Percentiles rank a stretch among this genome's conserved stretches.
phyloP scores from a whole-genome alignment of 2,888 invertebrate species.

The Strigamia transsilvanica region DNA sequence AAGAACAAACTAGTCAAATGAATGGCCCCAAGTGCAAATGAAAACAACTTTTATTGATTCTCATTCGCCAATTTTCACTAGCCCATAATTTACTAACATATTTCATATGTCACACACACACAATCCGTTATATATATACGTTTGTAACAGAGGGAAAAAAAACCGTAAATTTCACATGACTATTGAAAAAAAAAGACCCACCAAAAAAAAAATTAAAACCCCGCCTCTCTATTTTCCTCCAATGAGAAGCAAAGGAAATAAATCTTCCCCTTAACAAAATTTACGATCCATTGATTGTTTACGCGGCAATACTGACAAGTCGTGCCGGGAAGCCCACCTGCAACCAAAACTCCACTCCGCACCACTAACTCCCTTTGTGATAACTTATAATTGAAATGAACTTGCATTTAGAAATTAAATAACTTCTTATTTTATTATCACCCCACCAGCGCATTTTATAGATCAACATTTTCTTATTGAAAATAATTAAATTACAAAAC shows the following conservation, averaged over 20 bases:
- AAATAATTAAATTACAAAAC: neutral
- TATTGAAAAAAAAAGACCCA: conserved; percentile 28
- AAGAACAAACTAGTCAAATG: conserved; percentile 30
- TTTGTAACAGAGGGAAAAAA: conserved; percentile 20
- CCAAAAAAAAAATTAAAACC: conserved; percentile 15
- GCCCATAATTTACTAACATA: conserved; percentile 30
- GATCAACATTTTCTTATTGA: neutral
- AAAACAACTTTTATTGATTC: conserved; percentile 30
- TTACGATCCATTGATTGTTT: conserved; percentile 30
- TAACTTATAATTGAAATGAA: conserved; percentile 25
- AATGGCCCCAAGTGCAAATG: conserved; percentile 30
- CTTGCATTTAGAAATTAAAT: conserved; percentile 7
- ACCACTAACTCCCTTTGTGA: conserved; percentile 26
- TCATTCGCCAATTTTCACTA: conserved; percentile 21
- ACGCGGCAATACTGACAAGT: conserved; percentile 30
- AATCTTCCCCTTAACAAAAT: conserved; percentile 30
- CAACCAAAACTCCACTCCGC: conserved; percentile 11
- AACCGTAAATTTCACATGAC: conserved; percentile 30
- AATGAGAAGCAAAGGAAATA: conserved; percentile 30
- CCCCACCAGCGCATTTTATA: neutral
- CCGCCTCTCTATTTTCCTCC: conserved; percentile 26
- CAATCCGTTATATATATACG: conserved; percentile 30
- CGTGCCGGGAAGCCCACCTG: conserved; percentile 21
- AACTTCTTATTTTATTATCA: neutral
- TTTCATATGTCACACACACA: conserved; percentile 26